Base-by-base conservation (phyloP, 2,113 vertebrate species). In the Leucosticte australis region DNA sequence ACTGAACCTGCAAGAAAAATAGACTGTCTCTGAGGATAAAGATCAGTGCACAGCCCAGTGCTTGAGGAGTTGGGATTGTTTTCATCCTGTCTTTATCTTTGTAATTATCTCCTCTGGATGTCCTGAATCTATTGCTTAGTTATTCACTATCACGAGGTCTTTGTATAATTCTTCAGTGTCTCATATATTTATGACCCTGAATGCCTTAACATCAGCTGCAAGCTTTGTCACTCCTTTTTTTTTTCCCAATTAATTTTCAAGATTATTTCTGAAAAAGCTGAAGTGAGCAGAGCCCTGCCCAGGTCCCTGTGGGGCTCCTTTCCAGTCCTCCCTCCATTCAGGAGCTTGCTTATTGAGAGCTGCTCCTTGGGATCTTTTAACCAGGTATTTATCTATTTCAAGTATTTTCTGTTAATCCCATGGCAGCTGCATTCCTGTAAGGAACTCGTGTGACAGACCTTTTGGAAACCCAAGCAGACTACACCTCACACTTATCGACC, bases 71-170 rank as follows among this genome's bases (percentile, higher is more conserved):
- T 44, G 17, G 4, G 67, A 46, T 30, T 87, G 74, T 10, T 82
- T 76, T 73, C 18, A 63, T 88, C 8, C 49, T 63, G 20, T 83
- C 64, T 35, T 28, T 64, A 14, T 73, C 88, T 80, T 41, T 37
- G 62, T 33, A 85, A 80, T 79, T 83, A 88, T 52, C 90, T 94
- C n/a, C 55, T 88, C 82, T 69, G 70, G 78, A 57, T 90, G 75
- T 83, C 85, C 75, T 30, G 63, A 83, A 70, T 33, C 65, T 37
- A 76, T 80, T 90, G 57, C 46, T 55, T 28, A 22, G 53, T 60
- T 91, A 55, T 60, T 82, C 33, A 52, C 67, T 53, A 4, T 23
- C 49, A 15, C 10, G n/a, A 91, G 26, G 47, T 56, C 53, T 55
- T 79, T 76, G 49, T 73, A 30, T 21, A 91, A 68, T 15, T 88